Base-by-base conservation (phyloP, 2,797 vertebrate genomes). In the Cynodonichthys magdalenae region DNA sequence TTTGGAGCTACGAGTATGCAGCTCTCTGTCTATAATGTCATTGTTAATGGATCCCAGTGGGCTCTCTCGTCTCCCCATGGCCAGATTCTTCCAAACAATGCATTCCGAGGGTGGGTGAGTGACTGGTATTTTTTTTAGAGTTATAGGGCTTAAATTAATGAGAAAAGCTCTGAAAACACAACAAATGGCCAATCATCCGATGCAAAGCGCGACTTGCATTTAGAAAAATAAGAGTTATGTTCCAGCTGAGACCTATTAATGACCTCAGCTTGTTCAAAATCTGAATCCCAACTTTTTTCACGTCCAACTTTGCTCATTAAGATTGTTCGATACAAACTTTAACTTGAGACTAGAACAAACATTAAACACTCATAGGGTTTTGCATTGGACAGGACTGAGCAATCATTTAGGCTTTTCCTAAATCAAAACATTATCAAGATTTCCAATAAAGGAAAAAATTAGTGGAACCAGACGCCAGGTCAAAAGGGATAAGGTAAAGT, bases 1-100 rank as follows among this genome's bases (percentile, higher is more conserved):
- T 27, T 66, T 66, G 54, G 62, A 66, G 42, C 36, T 62, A 73
- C 69, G 10, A 62, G 62, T 73, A 15, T 36, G 45, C 41, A 46
- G 59, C 52, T 41, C 66, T 64, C 71, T 75, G 49, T 42, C 29
- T 63, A 39, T 71, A 67, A 65, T 64, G 72, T 76, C 62, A 70
- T 65, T 10, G 47, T 66, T 86, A 87, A 89, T 89, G 77, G 80
- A 86, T 87, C 87, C 87, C 87, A 74, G 68, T 70, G 86, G 82
- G 76, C 70, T 77, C 63, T 27, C 66, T 70, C 66, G 51, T 74
- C 77, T 61, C 50, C 60, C 44, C 34, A 56, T 28, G 61, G 58
- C 77, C 68, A 71, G 45, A 71, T 59, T 75, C 62, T 27, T 77
- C 59, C 31, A 80, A 86, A 87, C 83, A 81, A 79, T 34, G 47